A percentile compares a stretch with the other conserved stretches of the same genome.
Evolutionary conservation across 2,888 invertebrate genomes (phyloP).

Genomic region (Cephus sareptanus): DNA sequence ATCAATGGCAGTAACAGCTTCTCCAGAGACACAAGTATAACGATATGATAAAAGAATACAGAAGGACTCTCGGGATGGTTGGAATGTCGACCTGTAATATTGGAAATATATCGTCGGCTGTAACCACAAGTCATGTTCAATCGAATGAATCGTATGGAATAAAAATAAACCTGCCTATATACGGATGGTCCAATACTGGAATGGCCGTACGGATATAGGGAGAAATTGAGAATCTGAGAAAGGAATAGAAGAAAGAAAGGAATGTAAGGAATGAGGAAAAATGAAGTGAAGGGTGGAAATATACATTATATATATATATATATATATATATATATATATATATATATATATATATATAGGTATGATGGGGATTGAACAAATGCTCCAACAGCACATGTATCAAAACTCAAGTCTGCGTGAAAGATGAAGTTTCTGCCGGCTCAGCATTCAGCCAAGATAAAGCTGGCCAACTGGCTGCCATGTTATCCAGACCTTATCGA

Average conservation of each 20-base stretch:
- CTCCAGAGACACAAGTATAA: slow-evolving; percentile 23
- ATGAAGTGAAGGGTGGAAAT: background rate
- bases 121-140: slow-evolving; percentile 62
- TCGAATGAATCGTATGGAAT: slow-evolving; percentile 59
- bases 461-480: slow-evolving; percentile 21
- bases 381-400: slow-evolving; percentile 26
- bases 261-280: background rate
- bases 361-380: background rate
- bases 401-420: slow-evolving; percentile 35
- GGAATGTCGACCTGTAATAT: slow-evolving; percentile 59
- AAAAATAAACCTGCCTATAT: slow-evolving; percentile 54
- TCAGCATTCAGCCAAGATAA: slow-evolving; percentile 32
- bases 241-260: background rate
- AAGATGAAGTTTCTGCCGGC: slow-evolving; percentile 34
- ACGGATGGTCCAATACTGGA: slow-evolving; percentile 4
- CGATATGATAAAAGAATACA: slow-evolving; percentile 26
- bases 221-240: background rate
- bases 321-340: background rate
- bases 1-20: slow-evolving; percentile 27
- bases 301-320: background rate
- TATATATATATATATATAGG: background rate
- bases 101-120: slow-evolving; percentile 54
- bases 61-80: slow-evolving; percentile 40
- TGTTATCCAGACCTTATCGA: background rate
- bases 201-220: slow-evolving; percentile 14